These are phyloP conservation scores for Xiphias gladius DNA, from an alignment of 2,113 vertebrate genomes.

Conservation along the genomic window DNA sequence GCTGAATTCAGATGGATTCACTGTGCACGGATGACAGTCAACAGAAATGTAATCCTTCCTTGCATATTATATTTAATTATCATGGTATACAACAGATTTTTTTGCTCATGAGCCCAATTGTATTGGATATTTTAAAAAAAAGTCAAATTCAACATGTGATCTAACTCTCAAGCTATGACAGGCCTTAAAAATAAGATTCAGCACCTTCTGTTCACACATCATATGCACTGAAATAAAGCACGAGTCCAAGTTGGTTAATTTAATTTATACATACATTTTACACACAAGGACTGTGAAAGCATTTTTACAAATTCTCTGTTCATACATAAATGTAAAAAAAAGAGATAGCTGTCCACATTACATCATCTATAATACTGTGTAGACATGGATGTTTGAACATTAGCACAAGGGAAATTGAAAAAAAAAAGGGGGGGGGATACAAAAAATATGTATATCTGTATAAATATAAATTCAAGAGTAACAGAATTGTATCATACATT, in stretches of 20 bases:
- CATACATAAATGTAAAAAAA: conserved; percentile 94
- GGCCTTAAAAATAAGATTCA: not conserved
- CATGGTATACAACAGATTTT: not conserved
- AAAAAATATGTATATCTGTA: conserved; percentile 89
- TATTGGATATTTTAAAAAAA: not conserved
- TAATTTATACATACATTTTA: conserved; percentile 93
- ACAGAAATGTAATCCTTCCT: not conserved
- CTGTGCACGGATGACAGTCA: not conserved
- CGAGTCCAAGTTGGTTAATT: conserved; percentile 90
- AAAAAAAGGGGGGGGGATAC: conserved; percentile 68
- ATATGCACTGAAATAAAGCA: conserved; percentile 76
- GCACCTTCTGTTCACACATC: not conserved
- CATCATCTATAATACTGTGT: conserved; percentile 84
- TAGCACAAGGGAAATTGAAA: conserved; percentile 68
- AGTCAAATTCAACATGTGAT: not conserved
- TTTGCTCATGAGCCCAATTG: not conserved
- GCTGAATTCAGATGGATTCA: not conserved
- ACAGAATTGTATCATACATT: conserved; percentile 83
- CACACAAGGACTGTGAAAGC: conserved; percentile 89
- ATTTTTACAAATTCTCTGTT: conserved; percentile 90
- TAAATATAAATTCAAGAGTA: conserved; percentile 87
- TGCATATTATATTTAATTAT: not conserved
- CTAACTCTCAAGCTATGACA: not conserved
- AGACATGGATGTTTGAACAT: conserved; percentile 79
- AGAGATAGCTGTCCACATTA: conserved; percentile 83